Evolutionary conservation across 2,113 vertebrate genomes (phyloP).

Genomic region (Nesogale talazaci): DNA sequence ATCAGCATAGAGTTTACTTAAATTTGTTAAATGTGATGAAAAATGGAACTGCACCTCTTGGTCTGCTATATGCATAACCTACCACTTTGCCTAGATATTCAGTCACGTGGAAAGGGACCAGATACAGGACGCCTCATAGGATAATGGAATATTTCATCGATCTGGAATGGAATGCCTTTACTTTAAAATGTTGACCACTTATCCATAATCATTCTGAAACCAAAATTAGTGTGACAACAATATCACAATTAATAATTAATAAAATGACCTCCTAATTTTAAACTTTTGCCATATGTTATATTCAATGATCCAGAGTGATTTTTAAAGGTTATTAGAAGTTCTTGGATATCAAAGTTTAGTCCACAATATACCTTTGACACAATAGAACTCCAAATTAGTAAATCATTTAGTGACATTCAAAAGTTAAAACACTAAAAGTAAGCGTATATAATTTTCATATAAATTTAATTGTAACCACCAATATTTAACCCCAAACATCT

Average conservation of each 20-base stretch:
- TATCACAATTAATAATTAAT: constrained; percentile 1
- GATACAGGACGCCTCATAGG: background rate
- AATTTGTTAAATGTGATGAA: background rate
- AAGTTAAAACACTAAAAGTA: background rate
- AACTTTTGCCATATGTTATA: background rate
- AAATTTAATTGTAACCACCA: constrained; percentile 2
- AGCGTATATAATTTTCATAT: background rate
- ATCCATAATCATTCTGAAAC: background rate
- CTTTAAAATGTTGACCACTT: constrained; percentile 2
- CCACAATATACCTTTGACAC: background rate
- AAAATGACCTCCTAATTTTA: background rate
- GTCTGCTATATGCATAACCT: background rate
- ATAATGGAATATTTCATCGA: constrained; percentile 24
- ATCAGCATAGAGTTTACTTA: background rate
- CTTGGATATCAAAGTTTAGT: background rate
- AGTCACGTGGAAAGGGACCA: background rate
- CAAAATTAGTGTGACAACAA: background rate
- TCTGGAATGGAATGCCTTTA: background rate
- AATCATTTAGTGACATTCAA: background rate
- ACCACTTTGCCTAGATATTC: background rate
- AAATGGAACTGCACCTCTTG: constrained; percentile 1
- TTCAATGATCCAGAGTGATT: background rate
- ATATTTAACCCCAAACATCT: constrained; percentile 47
- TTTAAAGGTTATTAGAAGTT: background rate
- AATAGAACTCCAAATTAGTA: background rate